Percentiles rank a stretch among this genome's conserved stretches.
Conservation (phyloP, 2,888 invertebrate genomes). For the Tetanocera ferruginea region DNA sequence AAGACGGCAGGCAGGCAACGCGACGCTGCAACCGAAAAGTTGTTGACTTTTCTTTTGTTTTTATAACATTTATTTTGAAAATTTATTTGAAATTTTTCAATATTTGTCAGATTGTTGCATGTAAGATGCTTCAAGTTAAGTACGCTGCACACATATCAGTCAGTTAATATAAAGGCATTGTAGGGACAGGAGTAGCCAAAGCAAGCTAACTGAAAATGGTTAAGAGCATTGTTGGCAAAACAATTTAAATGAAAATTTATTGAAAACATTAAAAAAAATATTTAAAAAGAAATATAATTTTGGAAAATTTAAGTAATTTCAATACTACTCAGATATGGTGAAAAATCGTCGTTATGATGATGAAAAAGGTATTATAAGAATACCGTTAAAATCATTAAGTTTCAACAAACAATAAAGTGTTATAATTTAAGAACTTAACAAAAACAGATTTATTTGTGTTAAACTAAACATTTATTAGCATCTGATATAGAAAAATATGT, state of each 20-base stretch:
- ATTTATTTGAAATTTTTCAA: too few species aligned
- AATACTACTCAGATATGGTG: slow-evolving; percentile 52
- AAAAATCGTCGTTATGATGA: slow-evolving; percentile 65
- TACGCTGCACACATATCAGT: slow-evolving; percentile 48
- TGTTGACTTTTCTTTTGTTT: too few species aligned
- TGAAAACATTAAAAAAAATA: too few species aligned
- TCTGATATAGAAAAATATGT: not conserved
- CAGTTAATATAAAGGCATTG: slow-evolving; percentile 59
- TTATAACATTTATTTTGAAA: too few species aligned
- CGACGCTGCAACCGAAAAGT: too few species aligned
- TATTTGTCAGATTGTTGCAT: not conserved
- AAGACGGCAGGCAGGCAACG: too few species aligned
- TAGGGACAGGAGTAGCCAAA: slow-evolving; percentile 34
- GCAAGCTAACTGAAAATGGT: not conserved
- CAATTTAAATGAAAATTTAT: not conserved
- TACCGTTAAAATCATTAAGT: too few species aligned
- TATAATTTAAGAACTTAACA: too few species aligned
- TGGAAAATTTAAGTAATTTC: not conserved
- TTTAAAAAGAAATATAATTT: too few species aligned
- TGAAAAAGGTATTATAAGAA: slow-evolving; percentile 46
- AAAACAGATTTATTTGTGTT: too few species aligned
- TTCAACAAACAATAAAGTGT: not conserved
- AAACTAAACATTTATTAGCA: not conserved
- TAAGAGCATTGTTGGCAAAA: not conserved
- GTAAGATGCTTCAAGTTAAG: slow-evolving; percentile 17